phyloP scores from a whole-genome alignment of 2,888 invertebrate genomes.

The Lottia scabra region DNA sequence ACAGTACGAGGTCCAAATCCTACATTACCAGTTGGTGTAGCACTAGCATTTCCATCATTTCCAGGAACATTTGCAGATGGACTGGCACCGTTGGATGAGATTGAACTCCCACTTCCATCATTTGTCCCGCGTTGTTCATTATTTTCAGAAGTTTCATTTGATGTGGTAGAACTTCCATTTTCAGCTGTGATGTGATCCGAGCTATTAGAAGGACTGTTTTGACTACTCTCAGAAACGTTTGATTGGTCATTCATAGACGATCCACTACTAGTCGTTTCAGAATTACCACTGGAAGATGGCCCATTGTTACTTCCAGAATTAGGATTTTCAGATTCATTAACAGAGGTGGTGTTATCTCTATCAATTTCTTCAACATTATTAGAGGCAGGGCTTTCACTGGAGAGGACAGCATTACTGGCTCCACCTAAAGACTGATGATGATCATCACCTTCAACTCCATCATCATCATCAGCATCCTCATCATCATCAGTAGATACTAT shows the following conservation, averaged over 20 bases:
- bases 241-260: no score
- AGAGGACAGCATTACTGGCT: not conserved
- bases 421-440: not conserved
- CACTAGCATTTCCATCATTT: conserved; percentile 1
- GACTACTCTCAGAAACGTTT: no score
- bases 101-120: not conserved
- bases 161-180: not conserved
- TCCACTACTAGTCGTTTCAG: no score
- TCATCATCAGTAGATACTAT: not conserved
- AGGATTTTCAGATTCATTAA: no score
- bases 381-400: not conserved
- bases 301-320: not conserved
- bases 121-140: not conserved
- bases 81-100: not conserved
- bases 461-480: no score
- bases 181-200: not conserved
- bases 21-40: no score
- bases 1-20: no score
- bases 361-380: no score
- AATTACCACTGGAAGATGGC: not conserved
- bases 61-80: not conserved
- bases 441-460: not conserved
- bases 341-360: no score
- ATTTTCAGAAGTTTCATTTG: not conserved
- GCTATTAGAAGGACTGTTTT: no score